phyloP scores from a whole-genome alignment of 2,113 vertebrate species.

The Vicugna pacos region DNA sequence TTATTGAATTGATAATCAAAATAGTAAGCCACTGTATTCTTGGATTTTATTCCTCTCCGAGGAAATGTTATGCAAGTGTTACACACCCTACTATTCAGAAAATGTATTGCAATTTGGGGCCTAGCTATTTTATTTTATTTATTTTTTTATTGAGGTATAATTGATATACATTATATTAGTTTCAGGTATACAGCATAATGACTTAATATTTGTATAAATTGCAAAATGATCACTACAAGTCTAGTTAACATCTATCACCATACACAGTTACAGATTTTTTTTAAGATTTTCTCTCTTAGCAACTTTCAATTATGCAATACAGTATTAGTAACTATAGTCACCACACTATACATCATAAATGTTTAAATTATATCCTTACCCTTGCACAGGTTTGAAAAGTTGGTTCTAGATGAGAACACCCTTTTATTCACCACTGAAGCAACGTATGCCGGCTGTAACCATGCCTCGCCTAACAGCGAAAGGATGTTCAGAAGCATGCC shows the following conservation, averaged over 20 bases:
- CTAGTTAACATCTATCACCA: not conserved
- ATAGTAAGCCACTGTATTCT: constrained; percentile 20
- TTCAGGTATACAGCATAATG: not conserved
- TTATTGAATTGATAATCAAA: constrained; percentile 63
- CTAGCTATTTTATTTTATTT: not conserved
- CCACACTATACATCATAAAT: not conserved
- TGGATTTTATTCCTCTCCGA: constrained; percentile 50
- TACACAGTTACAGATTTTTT: not conserved
- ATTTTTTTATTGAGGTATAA: not conserved
- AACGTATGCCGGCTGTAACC: not conserved
- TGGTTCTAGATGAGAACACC: constrained; percentile 51
- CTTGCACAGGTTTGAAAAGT: constrained; percentile 35
- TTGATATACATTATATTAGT: not conserved
- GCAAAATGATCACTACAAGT: not conserved
- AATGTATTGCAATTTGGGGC: constrained; percentile 54
- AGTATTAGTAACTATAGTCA: not conserved
- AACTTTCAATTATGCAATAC: not conserved
- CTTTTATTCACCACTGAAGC: constrained; percentile 20
- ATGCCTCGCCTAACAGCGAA: constrained; percentile 48
- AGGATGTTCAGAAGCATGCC: constrained; percentile 60
- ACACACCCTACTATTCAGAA: constrained; percentile 47
- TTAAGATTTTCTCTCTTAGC: not conserved
- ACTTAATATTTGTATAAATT: not conserved
- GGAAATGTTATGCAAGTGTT: constrained; percentile 36
- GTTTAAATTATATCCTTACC: constrained; percentile 55